These are phyloP conservation scores for Lithobates pipiens DNA, from an alignment of 2,797 vertebrate genomes.

Conservation along the genomic window DNA sequence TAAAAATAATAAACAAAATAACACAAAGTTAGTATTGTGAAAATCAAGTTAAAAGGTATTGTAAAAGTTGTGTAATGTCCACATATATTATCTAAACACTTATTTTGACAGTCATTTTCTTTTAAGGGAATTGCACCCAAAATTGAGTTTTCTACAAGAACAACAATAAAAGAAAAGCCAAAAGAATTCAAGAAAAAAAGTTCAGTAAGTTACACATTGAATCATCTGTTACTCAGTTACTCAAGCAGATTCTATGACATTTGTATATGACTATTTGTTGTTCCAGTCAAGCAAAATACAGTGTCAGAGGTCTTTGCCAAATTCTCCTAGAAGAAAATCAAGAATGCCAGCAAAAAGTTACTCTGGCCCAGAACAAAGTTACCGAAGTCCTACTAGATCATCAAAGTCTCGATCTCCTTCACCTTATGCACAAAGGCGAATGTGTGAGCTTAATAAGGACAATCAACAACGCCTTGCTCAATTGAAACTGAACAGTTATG, in stretches of 20 bases:
- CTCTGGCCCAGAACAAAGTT: constrained; percentile 53
- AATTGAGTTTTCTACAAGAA: constrained; percentile 84
- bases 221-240: background rate
- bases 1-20: no score
- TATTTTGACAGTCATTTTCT: no score
- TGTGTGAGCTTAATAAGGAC: constrained; percentile 58
- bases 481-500: constrained; percentile 59
- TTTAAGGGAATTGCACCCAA: constrained; percentile 83
- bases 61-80: no score
- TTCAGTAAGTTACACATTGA: constrained; percentile 63
- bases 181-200: constrained; percentile 67
- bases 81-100: no score
- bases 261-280: constrained; percentile 16
- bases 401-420: constrained; percentile 66
- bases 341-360: constrained; percentile 57
- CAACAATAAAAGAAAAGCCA: constrained; percentile 80
- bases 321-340: constrained; percentile 61
- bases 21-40: no score
- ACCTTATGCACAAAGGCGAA: constrained; percentile 57
- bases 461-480: constrained; percentile 58
- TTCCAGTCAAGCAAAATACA: constrained; percentile 19
- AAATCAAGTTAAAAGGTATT: no score
- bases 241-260: no score
- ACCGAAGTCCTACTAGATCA: constrained; percentile 28
- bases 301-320: constrained; percentile 22